Percentiles rank a stretch among this genome's conserved stretches.
Evolutionary conservation across 2,888 invertebrate species (phyloP).

Genomic region (Furcula furcula): DNA sequence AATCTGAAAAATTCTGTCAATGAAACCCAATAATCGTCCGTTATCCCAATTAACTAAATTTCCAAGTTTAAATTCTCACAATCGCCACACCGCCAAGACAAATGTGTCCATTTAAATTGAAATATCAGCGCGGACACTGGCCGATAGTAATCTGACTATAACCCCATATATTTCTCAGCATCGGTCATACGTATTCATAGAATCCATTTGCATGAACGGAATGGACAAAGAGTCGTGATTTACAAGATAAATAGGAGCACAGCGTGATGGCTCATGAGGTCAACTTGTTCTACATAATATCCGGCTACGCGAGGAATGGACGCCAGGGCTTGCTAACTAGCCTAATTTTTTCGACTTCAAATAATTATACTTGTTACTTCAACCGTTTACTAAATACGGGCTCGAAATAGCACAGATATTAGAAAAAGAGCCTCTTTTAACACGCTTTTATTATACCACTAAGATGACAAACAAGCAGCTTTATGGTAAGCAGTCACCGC

Average conservation of each 20-base stretch:
- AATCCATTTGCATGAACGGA: constrained; percentile 46
- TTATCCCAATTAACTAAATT: too few species aligned
- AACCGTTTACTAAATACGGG: too few species aligned
- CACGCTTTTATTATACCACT: too few species aligned
- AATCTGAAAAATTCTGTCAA: too few species aligned
- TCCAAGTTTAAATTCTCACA: too few species aligned
- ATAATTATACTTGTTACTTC: too few species aligned
- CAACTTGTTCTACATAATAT: constrained; percentile 49
- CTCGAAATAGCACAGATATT: too few species aligned
- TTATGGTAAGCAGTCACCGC: too few species aligned
- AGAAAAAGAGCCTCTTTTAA: too few species aligned
- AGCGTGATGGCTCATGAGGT: constrained; percentile 52
- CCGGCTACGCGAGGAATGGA: constrained; percentile 42
- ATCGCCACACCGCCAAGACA: too few species aligned
- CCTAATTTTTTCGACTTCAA: background rate
- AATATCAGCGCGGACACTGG: background rate
- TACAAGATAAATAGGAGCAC: constrained; percentile 45
- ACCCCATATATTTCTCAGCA: constrained; percentile 26
- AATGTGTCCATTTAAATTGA: background rate
- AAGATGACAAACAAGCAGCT: too few species aligned
- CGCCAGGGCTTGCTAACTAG: constrained; percentile 6
- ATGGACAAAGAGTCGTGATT: constrained; percentile 50
- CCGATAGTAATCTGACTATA: background rate
- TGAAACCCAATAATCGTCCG: too few species aligned
- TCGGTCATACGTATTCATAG: constrained; percentile 46